A percentile compares a stretch with the other conserved stretches of the same genome.
Evolutionary conservation across 2,113 vertebrate species (phyloP).

Genomic region (Urocolius indicus): DNA sequence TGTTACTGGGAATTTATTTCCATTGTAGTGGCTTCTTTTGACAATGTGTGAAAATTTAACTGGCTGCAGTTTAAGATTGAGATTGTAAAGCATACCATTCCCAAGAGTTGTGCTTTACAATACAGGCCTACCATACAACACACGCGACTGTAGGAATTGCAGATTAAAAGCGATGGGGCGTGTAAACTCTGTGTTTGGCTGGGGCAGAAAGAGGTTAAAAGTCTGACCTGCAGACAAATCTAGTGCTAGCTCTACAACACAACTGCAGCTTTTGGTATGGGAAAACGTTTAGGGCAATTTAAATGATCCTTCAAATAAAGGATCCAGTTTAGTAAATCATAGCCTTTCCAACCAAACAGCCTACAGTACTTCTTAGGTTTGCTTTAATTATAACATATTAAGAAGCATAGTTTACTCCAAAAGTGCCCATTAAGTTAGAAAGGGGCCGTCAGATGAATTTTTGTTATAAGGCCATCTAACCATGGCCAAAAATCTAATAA

Average conservation of each 20-base stretch:
- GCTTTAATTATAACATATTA: neutral
- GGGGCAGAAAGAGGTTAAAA: slow-evolving; percentile 27
- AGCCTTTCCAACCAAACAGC: neutral
- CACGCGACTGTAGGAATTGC: neutral
- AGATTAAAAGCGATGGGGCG: slow-evolving; percentile 56
- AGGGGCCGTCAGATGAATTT: neutral
- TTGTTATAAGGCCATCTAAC: neutral
- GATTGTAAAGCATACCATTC: neutral
- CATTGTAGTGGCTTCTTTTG: slow-evolving; percentile 33
- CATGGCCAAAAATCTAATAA: neutral
- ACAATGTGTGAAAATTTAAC: slow-evolving; percentile 54
- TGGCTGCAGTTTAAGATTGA: slow-evolving; percentile 14
- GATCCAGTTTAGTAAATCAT: neutral
- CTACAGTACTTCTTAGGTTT: neutral
- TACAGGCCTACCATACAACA: neutral
- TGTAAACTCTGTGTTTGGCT: slow-evolving; percentile 31
- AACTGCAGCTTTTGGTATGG: slow-evolving; percentile 3
- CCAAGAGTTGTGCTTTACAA: slow-evolving; percentile 21
- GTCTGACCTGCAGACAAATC: slow-evolving; percentile 43
- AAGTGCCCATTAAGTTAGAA: neutral
- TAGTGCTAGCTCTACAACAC: neutral
- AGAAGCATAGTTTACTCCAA: neutral
- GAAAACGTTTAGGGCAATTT: neutral
- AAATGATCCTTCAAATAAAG: neutral
- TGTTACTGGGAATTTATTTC: slow-evolving; percentile 6